phyloP scores from a whole-genome alignment of 2,888 invertebrate species.

The Chrysomela aeneicollis region DNA sequence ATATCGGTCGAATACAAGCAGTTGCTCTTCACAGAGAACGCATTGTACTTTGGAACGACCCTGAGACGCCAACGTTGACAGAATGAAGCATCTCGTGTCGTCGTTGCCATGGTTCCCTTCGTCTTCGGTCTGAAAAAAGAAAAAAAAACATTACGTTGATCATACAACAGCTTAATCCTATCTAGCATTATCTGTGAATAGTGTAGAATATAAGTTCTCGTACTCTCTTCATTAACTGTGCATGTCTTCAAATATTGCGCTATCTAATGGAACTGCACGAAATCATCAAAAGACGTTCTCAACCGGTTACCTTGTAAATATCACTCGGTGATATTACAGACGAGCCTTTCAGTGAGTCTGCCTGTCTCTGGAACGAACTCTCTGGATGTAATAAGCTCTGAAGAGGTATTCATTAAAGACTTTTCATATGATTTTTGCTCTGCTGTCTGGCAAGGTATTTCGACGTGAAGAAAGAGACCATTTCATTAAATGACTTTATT shows the following conservation, averaged over 20 bases:
- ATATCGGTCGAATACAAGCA: constrained; percentile 96
- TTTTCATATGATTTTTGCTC: constrained; percentile 18
- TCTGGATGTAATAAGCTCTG: constrained; percentile 17
- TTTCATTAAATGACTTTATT: constrained; percentile 6
- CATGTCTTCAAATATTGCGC: too few species aligned
- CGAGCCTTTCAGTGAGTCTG: constrained; percentile 12
- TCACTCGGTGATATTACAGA: constrained; percentile 17
- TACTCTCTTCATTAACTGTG: background rate
- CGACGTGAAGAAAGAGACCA: background rate
- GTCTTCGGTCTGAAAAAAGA: constrained; percentile 93
- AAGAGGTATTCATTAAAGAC: constrained; percentile 21
- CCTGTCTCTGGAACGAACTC: constrained; percentile 11
- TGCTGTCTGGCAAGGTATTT: constrained; percentile 2
- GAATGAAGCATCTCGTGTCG: constrained; percentile 94
- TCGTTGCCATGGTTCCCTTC: constrained; percentile 98
- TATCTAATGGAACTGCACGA: background rate
- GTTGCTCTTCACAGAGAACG: constrained; percentile 86
- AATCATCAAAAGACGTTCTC: background rate
- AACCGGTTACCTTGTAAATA: constrained; percentile 11
- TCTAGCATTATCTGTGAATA: background rate
- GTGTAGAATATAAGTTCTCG: too few species aligned
- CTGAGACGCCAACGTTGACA: constrained; percentile 92
- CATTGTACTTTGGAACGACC: constrained; percentile 87
- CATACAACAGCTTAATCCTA: background rate
- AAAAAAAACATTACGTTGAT: constrained; percentile 32